These are phyloP conservation scores for Polypedilum pembai DNA, from an alignment of 1,140 invertebrate species.

Conservation along the genomic window DNA sequence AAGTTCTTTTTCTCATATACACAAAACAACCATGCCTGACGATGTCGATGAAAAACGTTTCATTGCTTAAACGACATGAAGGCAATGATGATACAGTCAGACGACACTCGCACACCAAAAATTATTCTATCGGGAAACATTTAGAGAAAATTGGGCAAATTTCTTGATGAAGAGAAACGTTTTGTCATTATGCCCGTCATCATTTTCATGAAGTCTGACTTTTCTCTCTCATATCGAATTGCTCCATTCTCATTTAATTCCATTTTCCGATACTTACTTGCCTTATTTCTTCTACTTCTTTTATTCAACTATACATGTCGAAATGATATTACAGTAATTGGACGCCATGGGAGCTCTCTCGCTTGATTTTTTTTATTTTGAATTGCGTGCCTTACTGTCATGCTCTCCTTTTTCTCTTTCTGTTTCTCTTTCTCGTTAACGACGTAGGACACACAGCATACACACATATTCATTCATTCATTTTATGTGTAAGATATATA, in stretches of 20 bases:
- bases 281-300: background rate
- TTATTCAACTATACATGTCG: background rate
- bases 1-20: background rate
- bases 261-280: conserved; percentile 4
- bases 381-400: background rate
- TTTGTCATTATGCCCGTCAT: conserved; percentile 16
- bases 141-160: conserved; percentile 12
- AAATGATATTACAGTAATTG: conserved; percentile 18
- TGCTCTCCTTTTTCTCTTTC: background rate
- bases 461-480: background rate
- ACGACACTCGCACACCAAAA: background rate
- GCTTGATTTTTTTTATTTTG: background rate
- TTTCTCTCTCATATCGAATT: background rate
- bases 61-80: background rate
- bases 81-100: background rate
- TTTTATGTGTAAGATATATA: background rate
- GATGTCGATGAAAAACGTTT: background rate
- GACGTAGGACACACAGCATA: background rate
- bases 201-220: conserved; percentile 9
- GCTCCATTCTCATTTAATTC: conserved; percentile 10
- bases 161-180: conserved; percentile 16
- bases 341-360: conserved; percentile 15
- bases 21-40: background rate
- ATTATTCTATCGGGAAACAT: conserved; percentile 13
- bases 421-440: background rate